A percentile compares a stretch with the other conserved stretches of the same genome.
Evolutionary conservation across 2,888 invertebrate genomes (phyloP).

Genomic region (Drosophila dives): DNA sequence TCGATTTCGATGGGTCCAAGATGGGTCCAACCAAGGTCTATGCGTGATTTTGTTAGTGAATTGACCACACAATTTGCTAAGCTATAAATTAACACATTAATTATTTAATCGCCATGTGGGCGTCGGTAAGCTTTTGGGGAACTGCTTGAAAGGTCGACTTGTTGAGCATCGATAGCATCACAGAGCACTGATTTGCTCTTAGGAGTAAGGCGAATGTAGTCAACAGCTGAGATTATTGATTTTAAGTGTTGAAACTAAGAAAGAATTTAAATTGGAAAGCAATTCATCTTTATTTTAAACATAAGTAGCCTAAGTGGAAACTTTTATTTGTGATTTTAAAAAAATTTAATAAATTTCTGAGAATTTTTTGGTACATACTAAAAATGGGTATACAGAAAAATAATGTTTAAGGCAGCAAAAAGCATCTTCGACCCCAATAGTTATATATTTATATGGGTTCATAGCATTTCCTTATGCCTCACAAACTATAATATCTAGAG

Average conservation of each 20-base stretch:
- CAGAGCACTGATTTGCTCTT: slow-evolving; percentile 30
- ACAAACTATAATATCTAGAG: not conserved
- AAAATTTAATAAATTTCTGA: not conserved
- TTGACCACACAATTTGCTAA: slow-evolving; percentile 81
- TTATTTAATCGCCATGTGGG: slow-evolving; percentile 61
- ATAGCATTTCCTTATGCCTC: too few relatives aligned
- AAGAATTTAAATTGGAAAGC: not conserved
- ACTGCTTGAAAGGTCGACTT: slow-evolving; percentile 26
- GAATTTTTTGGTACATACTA: not conserved
- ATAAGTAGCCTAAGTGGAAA: not conserved
- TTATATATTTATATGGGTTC: not conserved
- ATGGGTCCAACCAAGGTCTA: slow-evolving; percentile 37
- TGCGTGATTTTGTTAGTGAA: slow-evolving; percentile 72
- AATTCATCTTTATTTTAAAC: not conserved
- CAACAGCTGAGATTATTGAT: slow-evolving; percentile 29
- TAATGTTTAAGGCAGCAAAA: not conserved
- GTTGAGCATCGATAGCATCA: slow-evolving; percentile 31
- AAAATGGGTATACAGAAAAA: not conserved
- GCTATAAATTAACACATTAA: slow-evolving; percentile 80
- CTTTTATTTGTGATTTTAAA: not conserved
- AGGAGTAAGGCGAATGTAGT: not conserved
- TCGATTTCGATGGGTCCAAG: slow-evolving; percentile 26
- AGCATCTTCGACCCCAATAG: not conserved
- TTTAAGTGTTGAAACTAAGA: not conserved
- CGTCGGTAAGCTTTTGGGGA: not conserved